Conservation (phyloP, 2,888 invertebrate species). For the Synergus umbraculus region DNA sequence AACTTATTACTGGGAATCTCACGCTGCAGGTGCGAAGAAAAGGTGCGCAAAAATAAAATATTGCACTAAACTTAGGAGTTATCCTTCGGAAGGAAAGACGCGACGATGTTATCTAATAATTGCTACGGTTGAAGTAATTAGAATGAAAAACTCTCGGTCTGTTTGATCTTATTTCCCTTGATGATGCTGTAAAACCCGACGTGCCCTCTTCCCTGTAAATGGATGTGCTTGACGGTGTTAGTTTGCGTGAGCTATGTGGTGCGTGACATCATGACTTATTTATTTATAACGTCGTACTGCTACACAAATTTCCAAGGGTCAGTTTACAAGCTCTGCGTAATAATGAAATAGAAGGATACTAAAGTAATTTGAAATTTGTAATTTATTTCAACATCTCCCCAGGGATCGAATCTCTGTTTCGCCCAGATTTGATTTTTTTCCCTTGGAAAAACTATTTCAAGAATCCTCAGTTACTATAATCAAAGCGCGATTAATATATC, state of each 20-base stretch:
- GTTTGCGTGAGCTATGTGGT: slow-evolving; percentile 69
- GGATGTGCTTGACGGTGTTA: slow-evolving; percentile 45
- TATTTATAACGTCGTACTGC: slow-evolving; percentile 55
- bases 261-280: slow-evolving; percentile 71
- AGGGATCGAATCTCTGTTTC: slow-evolving; percentile 20
- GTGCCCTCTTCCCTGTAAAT: slow-evolving; percentile 47
- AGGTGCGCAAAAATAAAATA: not conserved
- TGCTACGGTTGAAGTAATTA: slow-evolving; percentile 61
- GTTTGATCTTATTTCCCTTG: slow-evolving; percentile 66
- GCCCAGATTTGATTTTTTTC: slow-evolving; percentile 16
- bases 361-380: not conserved
- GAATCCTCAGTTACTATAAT: slow-evolving; percentile 2
- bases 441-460: not conserved
- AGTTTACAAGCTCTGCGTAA: not conserved
- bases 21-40: slow-evolving; percentile 26
- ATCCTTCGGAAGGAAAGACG: slow-evolving; percentile 37
- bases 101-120: slow-evolving; percentile 62
- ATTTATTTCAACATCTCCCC: not conserved
- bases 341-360: not conserved
- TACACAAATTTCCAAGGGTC: slow-evolving; percentile 21
- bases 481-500: not conserved
- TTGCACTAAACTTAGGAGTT: slow-evolving; percentile 3
- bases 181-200: slow-evolving; percentile 61
- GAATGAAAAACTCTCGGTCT: slow-evolving; percentile 72
- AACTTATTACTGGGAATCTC: slow-evolving; percentile 33